Evolutionary conservation across 1,140 invertebrate genomes (phyloP).

Genomic region (Galendromus occidentalis): DNA sequence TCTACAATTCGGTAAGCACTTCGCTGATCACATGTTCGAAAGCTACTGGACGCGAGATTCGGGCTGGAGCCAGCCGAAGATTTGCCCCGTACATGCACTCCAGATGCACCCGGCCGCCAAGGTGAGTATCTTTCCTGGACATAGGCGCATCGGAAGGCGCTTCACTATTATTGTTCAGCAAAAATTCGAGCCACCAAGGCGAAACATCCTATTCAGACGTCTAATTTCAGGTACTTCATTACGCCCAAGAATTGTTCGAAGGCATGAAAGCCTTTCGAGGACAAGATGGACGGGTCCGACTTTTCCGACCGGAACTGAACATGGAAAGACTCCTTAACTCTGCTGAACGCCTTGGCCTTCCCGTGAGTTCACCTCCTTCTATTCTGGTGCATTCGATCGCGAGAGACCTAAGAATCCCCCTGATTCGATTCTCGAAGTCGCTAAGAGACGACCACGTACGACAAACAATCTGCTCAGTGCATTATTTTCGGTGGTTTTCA

Average conservation of each 20-base stretch:
- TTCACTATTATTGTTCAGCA: too few species aligned
- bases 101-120: conserved; percentile 8
- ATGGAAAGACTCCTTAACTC: conserved; percentile 77
- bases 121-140: background rate
- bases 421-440: too few species aligned
- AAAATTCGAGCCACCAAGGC: too few species aligned
- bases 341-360: conserved; percentile 60
- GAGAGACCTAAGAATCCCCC: too few species aligned
- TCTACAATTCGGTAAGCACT: conserved; percentile 1
- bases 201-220: too few species aligned
- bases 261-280: conserved; percentile 94
- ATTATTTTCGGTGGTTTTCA: conserved; percentile 20
- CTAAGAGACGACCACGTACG: too few species aligned
- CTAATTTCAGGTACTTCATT: conserved; percentile 6
- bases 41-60: conserved; percentile 4
- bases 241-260: conserved; percentile 65
- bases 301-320: conserved; percentile 88
- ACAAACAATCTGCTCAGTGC: too few species aligned
- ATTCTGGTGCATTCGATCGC: conserved; percentile 1
- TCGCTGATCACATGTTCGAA: conserved; percentile 10
- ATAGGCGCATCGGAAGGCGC: too few species aligned
- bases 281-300: conserved; percentile 68
- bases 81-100: background rate
- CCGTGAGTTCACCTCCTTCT: conserved; percentile 32
- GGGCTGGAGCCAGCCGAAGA: background rate